A percentile compares a stretch with the other conserved stretches of the same genome.
phyloP scores from a whole-genome alignment of 2,888 invertebrate genomes.

The Drosophila rellima region DNA sequence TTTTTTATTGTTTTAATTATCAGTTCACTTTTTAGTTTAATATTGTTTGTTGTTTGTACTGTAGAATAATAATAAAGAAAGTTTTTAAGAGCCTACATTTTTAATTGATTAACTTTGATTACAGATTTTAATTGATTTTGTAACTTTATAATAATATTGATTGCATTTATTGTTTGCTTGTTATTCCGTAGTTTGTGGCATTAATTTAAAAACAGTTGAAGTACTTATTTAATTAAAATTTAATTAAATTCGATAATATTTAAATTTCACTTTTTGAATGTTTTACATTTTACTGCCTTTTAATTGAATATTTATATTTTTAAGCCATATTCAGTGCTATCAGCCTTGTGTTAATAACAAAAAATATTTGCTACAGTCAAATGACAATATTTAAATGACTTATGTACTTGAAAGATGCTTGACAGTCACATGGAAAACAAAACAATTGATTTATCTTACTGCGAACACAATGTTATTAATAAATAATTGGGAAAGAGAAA shows the following conservation, averaged over 20 bases:
- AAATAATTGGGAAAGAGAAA: constrained; percentile 12
- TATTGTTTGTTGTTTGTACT: not conserved
- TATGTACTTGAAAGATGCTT: constrained; percentile 10
- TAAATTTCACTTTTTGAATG: not conserved
- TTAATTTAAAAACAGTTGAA: not conserved
- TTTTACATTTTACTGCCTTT: not conserved
- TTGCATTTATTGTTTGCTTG: not conserved
- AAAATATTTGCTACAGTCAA: constrained; percentile 2
- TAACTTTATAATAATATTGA: not conserved
- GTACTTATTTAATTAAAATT: too few relatives aligned
- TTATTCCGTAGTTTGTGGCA: not conserved
- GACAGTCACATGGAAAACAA: constrained; percentile 7
- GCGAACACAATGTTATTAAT: constrained; percentile 6
- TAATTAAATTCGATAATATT: too few relatives aligned
- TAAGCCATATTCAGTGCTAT: not conserved
- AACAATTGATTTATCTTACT: constrained; percentile 17
- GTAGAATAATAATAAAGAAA: not conserved
- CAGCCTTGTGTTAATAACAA: constrained; percentile 2
- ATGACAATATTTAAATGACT: constrained; percentile 2
- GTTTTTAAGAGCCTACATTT: not conserved
- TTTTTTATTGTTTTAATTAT: not conserved
- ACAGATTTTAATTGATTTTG: not conserved
- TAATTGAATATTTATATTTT: not conserved
- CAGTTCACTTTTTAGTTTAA: not conserved
- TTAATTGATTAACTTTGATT: too few relatives aligned